Percentiles rank a stretch among this genome's conserved stretches.
phyloP scores from a whole-genome alignment of 2,113 vertebrate species.

The Baryphthengus martii region DNA sequence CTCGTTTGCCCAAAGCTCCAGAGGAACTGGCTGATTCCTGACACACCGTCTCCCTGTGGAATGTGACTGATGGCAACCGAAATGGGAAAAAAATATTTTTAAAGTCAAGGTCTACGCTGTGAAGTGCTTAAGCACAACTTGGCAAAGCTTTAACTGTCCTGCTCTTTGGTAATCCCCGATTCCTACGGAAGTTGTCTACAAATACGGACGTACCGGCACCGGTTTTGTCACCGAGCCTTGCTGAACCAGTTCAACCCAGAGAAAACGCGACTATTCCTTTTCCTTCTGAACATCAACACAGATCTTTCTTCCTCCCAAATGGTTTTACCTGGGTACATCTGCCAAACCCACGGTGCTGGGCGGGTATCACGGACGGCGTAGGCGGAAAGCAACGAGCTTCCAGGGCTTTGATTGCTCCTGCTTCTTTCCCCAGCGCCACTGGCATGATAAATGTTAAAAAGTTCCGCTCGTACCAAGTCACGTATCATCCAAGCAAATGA shows the following conservation, averaged over 20 bases:
- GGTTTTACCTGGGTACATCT: background rate
- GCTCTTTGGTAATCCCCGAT: background rate
- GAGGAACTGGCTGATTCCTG: background rate
- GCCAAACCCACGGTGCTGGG: background rate
- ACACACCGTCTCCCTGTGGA: background rate
- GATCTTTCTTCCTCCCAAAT: background rate
- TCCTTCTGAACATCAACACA: background rate
- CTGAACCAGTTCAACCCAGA: background rate
- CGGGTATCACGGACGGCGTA: background rate
- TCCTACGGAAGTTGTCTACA: background rate
- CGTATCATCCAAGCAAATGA: background rate
- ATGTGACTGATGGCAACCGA: background rate
- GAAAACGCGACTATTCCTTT: background rate
- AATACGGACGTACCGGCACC: fast-evolving
- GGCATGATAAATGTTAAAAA: background rate
- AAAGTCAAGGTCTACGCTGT: background rate
- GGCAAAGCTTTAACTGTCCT: background rate
- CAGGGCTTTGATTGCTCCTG: background rate
- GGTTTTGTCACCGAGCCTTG: background rate
- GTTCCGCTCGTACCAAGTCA: background rate
- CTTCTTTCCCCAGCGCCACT: background rate
- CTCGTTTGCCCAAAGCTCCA: background rate
- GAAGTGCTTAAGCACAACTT: background rate
- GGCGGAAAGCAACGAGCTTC: background rate
- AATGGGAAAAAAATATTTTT: background rate